Conservation (phyloP, 2,797 vertebrate genomes). For the Lateolabrax maculatus region DNA sequence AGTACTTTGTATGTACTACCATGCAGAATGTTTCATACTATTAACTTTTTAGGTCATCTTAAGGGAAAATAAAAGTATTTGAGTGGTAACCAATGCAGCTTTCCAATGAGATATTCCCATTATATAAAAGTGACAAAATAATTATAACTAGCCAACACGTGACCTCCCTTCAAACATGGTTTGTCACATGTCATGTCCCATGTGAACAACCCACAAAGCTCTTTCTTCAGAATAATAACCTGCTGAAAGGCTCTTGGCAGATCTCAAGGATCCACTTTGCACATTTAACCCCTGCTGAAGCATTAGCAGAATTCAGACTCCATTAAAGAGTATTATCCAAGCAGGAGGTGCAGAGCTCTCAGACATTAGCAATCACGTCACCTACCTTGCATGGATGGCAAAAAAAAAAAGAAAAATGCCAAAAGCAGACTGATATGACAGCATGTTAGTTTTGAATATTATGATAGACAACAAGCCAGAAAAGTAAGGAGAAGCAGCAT, state of each 20-base stretch:
- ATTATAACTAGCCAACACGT: background rate
- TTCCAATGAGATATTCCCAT: background rate
- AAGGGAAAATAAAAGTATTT: background rate
- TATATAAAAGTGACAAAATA: slow-evolving; percentile 6
- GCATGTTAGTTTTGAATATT: background rate
- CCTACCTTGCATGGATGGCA: slow-evolving; percentile 27
- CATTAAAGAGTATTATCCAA: slow-evolving; percentile 72
- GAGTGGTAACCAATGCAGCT: background rate
- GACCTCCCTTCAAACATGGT: slow-evolving; percentile 8
- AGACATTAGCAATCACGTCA: slow-evolving; percentile 56
- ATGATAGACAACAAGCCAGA: background rate
- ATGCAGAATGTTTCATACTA: background rate
- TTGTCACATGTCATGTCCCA: slow-evolving; percentile 10
- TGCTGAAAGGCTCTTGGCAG: slow-evolving; percentile 53
- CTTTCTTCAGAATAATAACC: slow-evolving; percentile 47
- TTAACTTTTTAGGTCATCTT: background rate
- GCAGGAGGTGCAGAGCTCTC: slow-evolving; percentile 53
- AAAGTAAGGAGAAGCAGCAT: background rate
- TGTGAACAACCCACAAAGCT: slow-evolving; percentile 31
- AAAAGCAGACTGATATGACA: background rate
- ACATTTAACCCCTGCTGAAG: slow-evolving; percentile 36
- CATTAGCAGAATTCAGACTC: slow-evolving; percentile 56
- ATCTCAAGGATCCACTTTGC: slow-evolving; percentile 52
- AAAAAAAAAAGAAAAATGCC: slow-evolving; percentile 1
- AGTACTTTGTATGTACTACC: background rate